Evolutionary conservation across 2,797 vertebrate genomes (phyloP), one percentile per base, ranked within the genome.

Genomic region (Oreortyx pictus): DNA sequence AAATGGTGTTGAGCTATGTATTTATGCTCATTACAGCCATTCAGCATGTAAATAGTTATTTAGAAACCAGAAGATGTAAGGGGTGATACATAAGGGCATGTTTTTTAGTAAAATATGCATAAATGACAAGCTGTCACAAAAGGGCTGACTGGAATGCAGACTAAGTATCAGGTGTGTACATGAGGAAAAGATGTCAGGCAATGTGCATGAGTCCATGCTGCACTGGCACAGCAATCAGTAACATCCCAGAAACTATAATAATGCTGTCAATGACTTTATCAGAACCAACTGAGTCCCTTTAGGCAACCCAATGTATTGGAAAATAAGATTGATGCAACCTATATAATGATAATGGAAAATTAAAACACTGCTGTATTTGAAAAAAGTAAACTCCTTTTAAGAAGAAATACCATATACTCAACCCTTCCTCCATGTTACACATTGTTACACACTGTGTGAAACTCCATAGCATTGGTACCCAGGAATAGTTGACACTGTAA

Each of bases 161-260:
- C 27, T 13, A 78, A 82, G n/a, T 16, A 60, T n/a, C 14, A 85
- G 7, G 5, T 14, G 6, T 4, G 7, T 44, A 64, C 24, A 23
- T 33, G 14, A 76, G 23, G 41, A 57, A 71, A 50, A 71, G 7
- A 20, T 68, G 6, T 23, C 22, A 24, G 59, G 46, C 3, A 0
- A 35, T 9, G 35, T 3, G 15, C 14, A 16, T 3, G 4, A 25
- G 9, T 46, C 35, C 17, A 0, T 16, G 20, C 25, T 54, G 57
- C 6, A 29, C 0, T 16, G 15, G 33, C 33, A 62, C 18, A 76
- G 67, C 60, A 59, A 39, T 4, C 33, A 73, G 19, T 23, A 91
- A 4, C 29, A 62, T 9, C 20, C 11, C 50, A 62, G 44, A 44
- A 72, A 59, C 18, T 14, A 64, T n/a, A 2, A 1, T 22, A 59